Conservation (phyloP, 2,113 vertebrate species). For the Rhineura floridana region DNA sequence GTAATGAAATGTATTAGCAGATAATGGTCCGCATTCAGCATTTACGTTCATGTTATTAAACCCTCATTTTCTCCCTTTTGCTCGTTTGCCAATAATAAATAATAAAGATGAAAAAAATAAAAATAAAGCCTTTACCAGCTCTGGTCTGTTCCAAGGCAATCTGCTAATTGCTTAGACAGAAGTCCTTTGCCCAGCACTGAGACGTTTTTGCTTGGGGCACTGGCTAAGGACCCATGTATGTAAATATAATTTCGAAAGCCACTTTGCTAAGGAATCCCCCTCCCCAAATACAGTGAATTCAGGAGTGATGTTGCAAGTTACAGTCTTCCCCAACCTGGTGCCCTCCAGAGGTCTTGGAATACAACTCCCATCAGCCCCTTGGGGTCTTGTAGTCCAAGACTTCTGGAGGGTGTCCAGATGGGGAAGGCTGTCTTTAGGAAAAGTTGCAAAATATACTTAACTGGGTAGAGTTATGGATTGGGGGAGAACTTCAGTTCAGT, state of each 20-base stretch:
- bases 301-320: background rate
- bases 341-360: too few species aligned
- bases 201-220: fast-evolving
- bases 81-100: background rate
- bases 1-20: background rate
- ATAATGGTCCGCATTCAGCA: background rate
- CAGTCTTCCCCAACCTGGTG: too few species aligned
- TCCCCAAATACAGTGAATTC: background rate
- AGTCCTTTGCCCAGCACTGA: background rate
- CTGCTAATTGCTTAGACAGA: background rate
- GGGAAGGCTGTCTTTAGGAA: too few species aligned
- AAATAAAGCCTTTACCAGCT: too few species aligned
- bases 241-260: too few species aligned
- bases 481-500: too few species aligned
- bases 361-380: too few species aligned
- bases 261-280: background rate
- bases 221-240: background rate
- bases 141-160: background rate
- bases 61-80: background rate
- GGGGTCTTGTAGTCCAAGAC: too few species aligned
- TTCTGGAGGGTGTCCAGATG: too few species aligned
- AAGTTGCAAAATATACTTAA: too few species aligned
- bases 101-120: background rate
- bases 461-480: too few species aligned
- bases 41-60: background rate